Evolutionary conservation across 1,140 invertebrate genomes (phyloP), one percentile per base, ranked within the genome.

Genomic region (Bombus difficillimus): DNA sequence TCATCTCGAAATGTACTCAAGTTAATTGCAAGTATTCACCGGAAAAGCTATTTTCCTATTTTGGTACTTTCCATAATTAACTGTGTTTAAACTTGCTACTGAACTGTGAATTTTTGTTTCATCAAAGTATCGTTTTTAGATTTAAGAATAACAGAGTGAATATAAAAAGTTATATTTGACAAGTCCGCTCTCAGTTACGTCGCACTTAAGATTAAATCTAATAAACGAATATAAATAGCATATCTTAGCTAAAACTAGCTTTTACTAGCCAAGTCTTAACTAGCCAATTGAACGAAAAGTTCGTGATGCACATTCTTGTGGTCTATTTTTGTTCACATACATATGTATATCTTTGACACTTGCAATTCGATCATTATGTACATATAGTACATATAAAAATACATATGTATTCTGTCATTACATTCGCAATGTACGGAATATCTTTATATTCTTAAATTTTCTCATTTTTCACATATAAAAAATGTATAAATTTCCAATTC

Each of bases 151-250:
- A 32, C 28, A 28, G 22, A 0, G 18, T 43, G 4, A 8, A 41
- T 18, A 43, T 9, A 22, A 69, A 13, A 53, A 43, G 22, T 28
- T 53, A n/a, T 57, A 53, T 57, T 53, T 25, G 22, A 39, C 22
- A 37, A 77, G 41, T 37, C 39, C n/a, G 22, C 12, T 84, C 43
- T 43, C 28, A 22, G 47, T 43, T 79, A 22, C 37, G 75, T 84
- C 66, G 47, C 34, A 32, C 53, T 83, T 66, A 59, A 59, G 47
- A 79, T 84, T 57, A 57, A 69, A 59, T 79, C 66, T 79, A 78
- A 84, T 78, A 79, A 59, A 71, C 47, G 62, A 37, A 79, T 84
- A 84, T 84, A 84, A 84, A 84, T 84, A 84, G 82, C 34, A 43
- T 53, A 43, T 22, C 41, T 22, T 59, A 34, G 25, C 53, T 47